A percentile compares a stretch with the other conserved stretches of the same genome.
Evolutionary conservation across 2,797 vertebrate genomes (phyloP).

Genomic region (Helicolenus hilgendorfi): DNA sequence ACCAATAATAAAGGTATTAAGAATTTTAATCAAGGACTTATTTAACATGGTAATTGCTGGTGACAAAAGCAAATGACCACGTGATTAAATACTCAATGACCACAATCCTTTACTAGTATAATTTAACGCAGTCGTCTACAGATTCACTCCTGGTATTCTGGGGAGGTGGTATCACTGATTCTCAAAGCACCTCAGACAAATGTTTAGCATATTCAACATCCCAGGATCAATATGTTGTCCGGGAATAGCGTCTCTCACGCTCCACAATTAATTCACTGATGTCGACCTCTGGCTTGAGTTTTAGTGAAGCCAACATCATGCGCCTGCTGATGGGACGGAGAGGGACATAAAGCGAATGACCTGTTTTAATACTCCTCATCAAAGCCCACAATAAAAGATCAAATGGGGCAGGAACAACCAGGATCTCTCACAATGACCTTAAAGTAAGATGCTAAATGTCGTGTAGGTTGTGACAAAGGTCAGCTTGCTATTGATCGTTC

Average conservation of each 20-base stretch:
- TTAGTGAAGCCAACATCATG: constrained; percentile 76
- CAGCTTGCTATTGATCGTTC: constrained; percentile 60
- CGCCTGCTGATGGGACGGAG: constrained; percentile 71
- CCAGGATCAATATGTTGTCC: constrained; percentile 82
- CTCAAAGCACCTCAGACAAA: constrained; percentile 67
- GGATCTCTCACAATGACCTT: constrained; percentile 66
- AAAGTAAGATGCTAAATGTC: constrained; percentile 55
- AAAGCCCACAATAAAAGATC: constrained; percentile 70
- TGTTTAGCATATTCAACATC: constrained; percentile 85
- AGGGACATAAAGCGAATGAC: constrained; percentile 68
- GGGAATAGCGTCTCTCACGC: constrained; percentile 56
- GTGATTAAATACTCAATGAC: constrained; percentile 56
- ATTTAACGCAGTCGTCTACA: constrained; percentile 25
- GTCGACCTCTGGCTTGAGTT: constrained; percentile 83
- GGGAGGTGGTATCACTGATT: constrained; percentile 41
- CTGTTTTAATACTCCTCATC: constrained; percentile 72
- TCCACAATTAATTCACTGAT: constrained; percentile 81
- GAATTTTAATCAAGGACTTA: constrained; percentile 72
- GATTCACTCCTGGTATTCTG: constrained; percentile 55
- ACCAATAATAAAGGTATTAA: constrained; percentile 73
- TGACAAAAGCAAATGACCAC: constrained; percentile 54
- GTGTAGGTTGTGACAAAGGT: constrained; percentile 70
- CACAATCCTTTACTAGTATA: constrained; percentile 44
- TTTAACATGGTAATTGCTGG: constrained; percentile 71
- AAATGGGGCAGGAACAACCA: constrained; percentile 61